These are phyloP conservation scores for Amblyornis subalaris DNA, from an alignment of 2,113 vertebrate genomes.

Conservation along the genomic window DNA sequence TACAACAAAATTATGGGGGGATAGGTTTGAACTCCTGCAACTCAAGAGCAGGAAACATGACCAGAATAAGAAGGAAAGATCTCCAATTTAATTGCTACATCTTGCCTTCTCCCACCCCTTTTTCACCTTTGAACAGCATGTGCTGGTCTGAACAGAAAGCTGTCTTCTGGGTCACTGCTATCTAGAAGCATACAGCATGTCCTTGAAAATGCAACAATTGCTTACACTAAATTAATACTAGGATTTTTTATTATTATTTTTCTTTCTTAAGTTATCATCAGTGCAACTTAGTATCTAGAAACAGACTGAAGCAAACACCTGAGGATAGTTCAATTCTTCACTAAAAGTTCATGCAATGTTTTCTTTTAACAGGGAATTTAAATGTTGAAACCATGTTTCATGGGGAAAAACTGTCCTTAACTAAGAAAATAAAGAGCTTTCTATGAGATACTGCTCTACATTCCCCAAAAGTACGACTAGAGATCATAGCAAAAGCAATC, in stretches of 20 bases:
- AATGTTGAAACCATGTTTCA: not conserved
- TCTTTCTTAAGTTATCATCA: not conserved
- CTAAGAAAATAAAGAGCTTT: not conserved
- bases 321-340: not conserved
- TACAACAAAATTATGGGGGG: not conserved
- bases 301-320: not conserved
- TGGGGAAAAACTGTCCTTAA: not conserved
- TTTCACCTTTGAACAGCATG: not conserved
- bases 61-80: not conserved
- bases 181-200: not conserved
- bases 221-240: not conserved
- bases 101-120: fast-evolving
- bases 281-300: not conserved
- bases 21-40: not conserved
- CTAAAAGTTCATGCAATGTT: not conserved
- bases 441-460: not conserved
- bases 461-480: not conserved
- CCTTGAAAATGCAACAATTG: not conserved
- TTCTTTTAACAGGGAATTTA: not conserved
- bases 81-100: not conserved
- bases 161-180: not conserved
- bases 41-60: not conserved
- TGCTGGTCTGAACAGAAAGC: not conserved
- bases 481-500: not conserved
- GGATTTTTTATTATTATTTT: not conserved